phyloP scores from a whole-genome alignment of 2,113 vertebrate genomes.

The Catharus fuscescens region DNA sequence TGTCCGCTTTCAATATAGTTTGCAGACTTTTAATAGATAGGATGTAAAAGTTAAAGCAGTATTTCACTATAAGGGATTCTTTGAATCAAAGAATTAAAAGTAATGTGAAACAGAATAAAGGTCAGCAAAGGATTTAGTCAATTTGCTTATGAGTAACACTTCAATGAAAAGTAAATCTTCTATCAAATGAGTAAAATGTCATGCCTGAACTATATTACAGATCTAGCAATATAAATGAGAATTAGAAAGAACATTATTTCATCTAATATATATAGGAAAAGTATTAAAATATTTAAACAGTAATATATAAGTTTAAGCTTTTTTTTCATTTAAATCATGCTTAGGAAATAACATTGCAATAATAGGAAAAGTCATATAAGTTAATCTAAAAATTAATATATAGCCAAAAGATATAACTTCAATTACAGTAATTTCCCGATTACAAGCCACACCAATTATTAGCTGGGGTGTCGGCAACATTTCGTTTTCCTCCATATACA shows the following conservation, averaged over 20 bases:
- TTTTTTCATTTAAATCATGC: background rate
- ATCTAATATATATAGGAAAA: background rate
- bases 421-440: background rate
- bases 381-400: background rate
- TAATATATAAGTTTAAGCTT: background rate
- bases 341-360: background rate
- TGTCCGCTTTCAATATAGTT: background rate
- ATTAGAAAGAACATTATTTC: background rate
- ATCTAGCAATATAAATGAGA: background rate
- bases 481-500: no score
- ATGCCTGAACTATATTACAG: background rate
- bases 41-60: background rate
- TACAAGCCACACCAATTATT: no score
- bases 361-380: background rate
- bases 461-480: no score
- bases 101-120: background rate
- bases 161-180: background rate
- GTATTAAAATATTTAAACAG: background rate
- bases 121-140: background rate
- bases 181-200: background rate
- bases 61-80: background rate
- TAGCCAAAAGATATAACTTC: background rate
- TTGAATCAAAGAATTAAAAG: conserved; percentile 9
- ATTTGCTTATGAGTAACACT: background rate
- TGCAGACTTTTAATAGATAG: background rate